Conservation (phyloP, 2,113 vertebrate genomes). For the Myiopsitta monachus region DNA sequence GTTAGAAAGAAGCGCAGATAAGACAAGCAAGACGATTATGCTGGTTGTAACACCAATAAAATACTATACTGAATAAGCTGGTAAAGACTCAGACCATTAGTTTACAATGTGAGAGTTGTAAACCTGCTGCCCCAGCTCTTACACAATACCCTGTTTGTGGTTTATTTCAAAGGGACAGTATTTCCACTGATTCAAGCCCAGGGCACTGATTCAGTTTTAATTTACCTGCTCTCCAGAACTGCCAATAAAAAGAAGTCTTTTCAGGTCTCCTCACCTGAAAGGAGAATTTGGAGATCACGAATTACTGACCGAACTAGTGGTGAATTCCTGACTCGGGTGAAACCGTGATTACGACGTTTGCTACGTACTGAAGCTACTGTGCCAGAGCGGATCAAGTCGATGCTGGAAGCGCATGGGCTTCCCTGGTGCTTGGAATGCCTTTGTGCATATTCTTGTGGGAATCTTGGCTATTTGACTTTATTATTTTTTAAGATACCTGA, state of each 20-base stretch:
- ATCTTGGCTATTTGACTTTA: neutral
- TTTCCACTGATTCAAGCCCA: neutral
- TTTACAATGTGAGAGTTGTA: neutral
- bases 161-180: slow-evolving; percentile 12
- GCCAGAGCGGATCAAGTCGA: neutral
- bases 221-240: neutral
- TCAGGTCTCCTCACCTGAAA: neutral
- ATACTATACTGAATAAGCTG: neutral
- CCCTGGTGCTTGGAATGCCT: neutral
- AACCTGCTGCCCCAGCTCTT: neutral
- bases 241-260: neutral
- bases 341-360: neutral
- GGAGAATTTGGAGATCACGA: neutral
- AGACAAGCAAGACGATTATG: neutral
- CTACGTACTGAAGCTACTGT: neutral
- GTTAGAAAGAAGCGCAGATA: slow-evolving; percentile 11
- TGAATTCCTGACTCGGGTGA: neutral
- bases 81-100: neutral
- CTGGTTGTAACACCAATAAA: slow-evolving; percentile 23
- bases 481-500: neutral
- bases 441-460: neutral
- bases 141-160: neutral
- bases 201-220: neutral
- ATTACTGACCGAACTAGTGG: neutral
- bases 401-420: neutral